Conservation (phyloP, 2,888 invertebrate genomes). For the Ophion slaviceki region DNA sequence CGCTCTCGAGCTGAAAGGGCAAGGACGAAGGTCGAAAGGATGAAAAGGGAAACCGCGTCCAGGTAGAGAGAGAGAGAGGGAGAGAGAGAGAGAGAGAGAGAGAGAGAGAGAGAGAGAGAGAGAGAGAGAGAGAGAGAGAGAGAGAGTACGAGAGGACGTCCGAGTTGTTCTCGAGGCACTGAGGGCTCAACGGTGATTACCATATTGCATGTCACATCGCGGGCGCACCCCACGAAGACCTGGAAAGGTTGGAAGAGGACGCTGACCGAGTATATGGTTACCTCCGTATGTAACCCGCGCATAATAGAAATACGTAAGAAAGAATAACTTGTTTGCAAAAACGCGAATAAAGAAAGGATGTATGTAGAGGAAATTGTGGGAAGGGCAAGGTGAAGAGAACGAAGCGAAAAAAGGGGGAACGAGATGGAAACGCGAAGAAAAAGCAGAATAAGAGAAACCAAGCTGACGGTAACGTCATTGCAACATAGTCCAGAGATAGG, state of each 20-base stretch:
- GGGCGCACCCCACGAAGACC: constrained; percentile 74
- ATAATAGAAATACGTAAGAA: constrained; percentile 59
- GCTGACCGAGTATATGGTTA: constrained; percentile 46
- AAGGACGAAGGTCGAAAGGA: constrained; percentile 42
- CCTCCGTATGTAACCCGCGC: constrained; percentile 14
- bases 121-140: constrained; percentile 2
- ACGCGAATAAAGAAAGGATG: constrained; percentile 18
- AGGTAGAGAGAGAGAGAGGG: constrained; percentile 18
- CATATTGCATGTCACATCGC: constrained; percentile 80
- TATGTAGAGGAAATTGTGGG: constrained; percentile 58
- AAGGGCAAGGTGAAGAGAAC: constrained; percentile 33
- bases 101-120: constrained; percentile 10
- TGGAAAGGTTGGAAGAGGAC: constrained; percentile 51
- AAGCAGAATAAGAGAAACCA: constrained; percentile 53
- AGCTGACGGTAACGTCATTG: constrained; percentile 75
- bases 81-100: constrained; percentile 11
- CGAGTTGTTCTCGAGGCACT: constrained; percentile 51
- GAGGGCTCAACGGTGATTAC: constrained; percentile 76
- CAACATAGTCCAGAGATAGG: constrained; percentile 70
- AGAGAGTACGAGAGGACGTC: constrained; percentile 45
- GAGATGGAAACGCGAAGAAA: constrained; percentile 49
- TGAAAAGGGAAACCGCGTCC: constrained; percentile 42
- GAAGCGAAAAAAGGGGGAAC: constrained; percentile 26
- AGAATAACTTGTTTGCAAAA: constrained; percentile 15
- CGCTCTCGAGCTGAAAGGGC: constrained; percentile 29